A percentile compares a stretch with the other conserved stretches of the same genome.
These are phyloP conservation scores for Trematomus loennbergii DNA, from an alignment of 2,113 vertebrate species.

Conservation along the genomic window DNA sequence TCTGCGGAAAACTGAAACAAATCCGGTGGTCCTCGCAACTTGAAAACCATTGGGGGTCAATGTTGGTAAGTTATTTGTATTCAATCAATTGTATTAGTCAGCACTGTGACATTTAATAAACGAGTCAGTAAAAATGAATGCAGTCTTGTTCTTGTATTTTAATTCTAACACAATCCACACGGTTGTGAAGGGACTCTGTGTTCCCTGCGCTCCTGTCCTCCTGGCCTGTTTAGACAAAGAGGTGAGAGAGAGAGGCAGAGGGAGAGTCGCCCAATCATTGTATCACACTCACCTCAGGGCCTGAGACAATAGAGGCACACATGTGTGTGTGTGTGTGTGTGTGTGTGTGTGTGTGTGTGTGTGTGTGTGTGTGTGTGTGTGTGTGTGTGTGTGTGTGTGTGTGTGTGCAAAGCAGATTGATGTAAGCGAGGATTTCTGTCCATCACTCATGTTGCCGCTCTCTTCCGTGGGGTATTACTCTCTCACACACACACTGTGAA, in stretches of 20 bases:
- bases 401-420: slow-evolving; percentile 72
- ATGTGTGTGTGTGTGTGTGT: slow-evolving; percentile 21
- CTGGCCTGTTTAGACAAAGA: slow-evolving; percentile 49
- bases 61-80: neutral
- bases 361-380: slow-evolving; percentile 14
- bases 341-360: neutral
- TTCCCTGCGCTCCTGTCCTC: slow-evolving; percentile 38
- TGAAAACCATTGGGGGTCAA: no score
- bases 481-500: slow-evolving; percentile 43
- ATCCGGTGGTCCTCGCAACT: no score
- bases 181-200: slow-evolving; percentile 12
- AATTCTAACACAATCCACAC: neutral
- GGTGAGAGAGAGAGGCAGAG: slow-evolving; percentile 13
- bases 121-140: neutral
- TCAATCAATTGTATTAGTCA: neutral
- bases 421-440: slow-evolving; percentile 68
- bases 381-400: slow-evolving; percentile 2
- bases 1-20: no score
- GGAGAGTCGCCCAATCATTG: slow-evolving; percentile 31
- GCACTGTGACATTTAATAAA: no score
- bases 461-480: slow-evolving; percentile 65
- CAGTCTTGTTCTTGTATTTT: neutral
- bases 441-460: slow-evolving; percentile 76
- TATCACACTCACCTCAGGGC: slow-evolving; percentile 36
- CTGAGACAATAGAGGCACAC: slow-evolving; percentile 38